Percentiles rank a stretch among this genome's conserved stretches.
Conservation (phyloP, 1,140 invertebrate species). For the Drosophila carrolli region DNA sequence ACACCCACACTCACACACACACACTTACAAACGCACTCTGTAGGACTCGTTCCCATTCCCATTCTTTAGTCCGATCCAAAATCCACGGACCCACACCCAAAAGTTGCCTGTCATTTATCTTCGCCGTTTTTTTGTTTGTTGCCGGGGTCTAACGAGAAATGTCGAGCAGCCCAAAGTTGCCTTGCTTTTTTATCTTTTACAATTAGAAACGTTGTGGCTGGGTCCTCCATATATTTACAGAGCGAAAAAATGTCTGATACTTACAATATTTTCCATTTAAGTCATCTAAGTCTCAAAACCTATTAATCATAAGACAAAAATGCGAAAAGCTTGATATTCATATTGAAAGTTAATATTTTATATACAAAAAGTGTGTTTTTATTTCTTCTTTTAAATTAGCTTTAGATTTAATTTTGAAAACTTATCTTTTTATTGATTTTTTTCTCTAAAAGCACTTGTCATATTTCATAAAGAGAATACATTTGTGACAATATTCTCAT, state of each 20-base stretch:
- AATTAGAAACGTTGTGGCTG: slow-evolving; percentile 72
- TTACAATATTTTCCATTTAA: too few relatives aligned
- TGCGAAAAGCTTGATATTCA: too few relatives aligned
- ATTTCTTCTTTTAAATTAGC: too few relatives aligned
- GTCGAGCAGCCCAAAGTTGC: slow-evolving; percentile 53
- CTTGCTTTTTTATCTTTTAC: slow-evolving; percentile 74
- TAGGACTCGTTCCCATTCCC: slow-evolving; percentile 18
- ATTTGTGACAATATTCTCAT: too few relatives aligned
- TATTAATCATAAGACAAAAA: too few relatives aligned
- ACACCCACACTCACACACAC: slow-evolving; percentile 5
- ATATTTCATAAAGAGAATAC: too few relatives aligned
- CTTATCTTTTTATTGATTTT: too few relatives aligned
- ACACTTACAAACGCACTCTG: background rate
- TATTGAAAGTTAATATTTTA: too few relatives aligned
- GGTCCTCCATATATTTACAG: slow-evolving; percentile 39
- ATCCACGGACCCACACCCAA: slow-evolving; percentile 31
- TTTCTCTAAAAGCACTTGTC: too few relatives aligned
- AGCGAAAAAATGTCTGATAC: background rate
- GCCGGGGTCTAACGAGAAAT: slow-evolving; percentile 59
- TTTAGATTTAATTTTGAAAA: too few relatives aligned
- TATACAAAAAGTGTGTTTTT: too few relatives aligned
- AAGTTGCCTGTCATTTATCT: slow-evolving; percentile 75
- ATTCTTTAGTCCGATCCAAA: slow-evolving; percentile 30
- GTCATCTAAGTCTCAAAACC: too few relatives aligned
- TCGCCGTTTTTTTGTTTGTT: slow-evolving; percentile 43